Evolutionary conservation across 1,140 invertebrate genomes (phyloP).

Genomic region (Arctopsyche grandis): DNA sequence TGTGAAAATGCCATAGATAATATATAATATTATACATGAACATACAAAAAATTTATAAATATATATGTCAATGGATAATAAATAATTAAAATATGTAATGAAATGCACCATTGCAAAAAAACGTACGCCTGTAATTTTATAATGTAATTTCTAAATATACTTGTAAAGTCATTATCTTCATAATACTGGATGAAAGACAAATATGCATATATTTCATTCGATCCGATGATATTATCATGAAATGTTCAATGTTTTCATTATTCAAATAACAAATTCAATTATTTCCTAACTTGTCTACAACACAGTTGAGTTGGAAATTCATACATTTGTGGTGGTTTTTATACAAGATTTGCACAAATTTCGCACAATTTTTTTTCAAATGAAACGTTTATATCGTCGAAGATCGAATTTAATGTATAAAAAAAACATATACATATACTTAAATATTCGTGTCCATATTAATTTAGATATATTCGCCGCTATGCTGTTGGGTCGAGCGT

Average conservation of each 20-base stretch:
- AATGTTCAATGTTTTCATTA: background rate
- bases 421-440: background rate
- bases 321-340: no score
- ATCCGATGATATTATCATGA: background rate
- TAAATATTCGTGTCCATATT: slow-evolving; percentile 32
- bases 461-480: slow-evolving; percentile 39
- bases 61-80: slow-evolving; percentile 1
- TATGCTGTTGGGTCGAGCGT: slow-evolving; percentile 41
- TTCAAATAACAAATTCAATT: no score
- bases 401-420: slow-evolving; percentile 9
- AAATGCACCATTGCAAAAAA: slow-evolving; percentile 36
- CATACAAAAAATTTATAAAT: background rate
- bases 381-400: no score
- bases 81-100: slow-evolving; percentile 8
- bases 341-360: no score
- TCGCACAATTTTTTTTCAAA: no score
- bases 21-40: no score
- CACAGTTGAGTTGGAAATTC: no score
- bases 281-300: no score
- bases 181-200: slow-evolving; percentile 1
- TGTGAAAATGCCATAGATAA: slow-evolving; percentile 34
- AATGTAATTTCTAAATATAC: slow-evolving; percentile 24
- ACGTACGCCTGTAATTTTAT: slow-evolving; percentile 27
- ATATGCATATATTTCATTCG: slow-evolving; percentile 10
- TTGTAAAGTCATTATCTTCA: slow-evolving; percentile 5